These are phyloP conservation scores for Hartigia nigra DNA, from an alignment of 2,888 invertebrate genomes.

Conservation along the genomic window DNA sequence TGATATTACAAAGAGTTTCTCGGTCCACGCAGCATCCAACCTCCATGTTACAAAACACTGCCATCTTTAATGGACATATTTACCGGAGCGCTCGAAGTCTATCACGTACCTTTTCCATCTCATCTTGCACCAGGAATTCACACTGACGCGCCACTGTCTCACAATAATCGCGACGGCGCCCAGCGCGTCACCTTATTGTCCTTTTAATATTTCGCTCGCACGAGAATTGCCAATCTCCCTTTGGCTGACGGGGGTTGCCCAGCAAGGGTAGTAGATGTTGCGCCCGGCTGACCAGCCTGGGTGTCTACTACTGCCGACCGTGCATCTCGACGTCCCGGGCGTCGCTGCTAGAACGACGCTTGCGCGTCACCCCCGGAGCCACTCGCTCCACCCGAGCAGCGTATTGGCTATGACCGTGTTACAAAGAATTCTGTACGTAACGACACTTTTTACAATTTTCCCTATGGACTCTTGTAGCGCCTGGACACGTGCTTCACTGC, in stretches of 20 bases:
- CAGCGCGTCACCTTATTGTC: not conserved
- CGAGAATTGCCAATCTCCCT: not conserved
- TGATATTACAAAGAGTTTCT: not conserved
- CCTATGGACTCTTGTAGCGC: not conserved
- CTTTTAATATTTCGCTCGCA: not conserved
- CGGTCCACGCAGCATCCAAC: conserved; percentile 44
- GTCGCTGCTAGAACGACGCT: conserved; percentile 59
- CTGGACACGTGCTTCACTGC: not conserved
- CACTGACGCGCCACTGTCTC: conserved; percentile 1
- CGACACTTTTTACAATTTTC: conserved; percentile 1
- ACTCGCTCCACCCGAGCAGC: conserved; percentile 40
- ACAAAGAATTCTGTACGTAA: conserved; percentile 7
- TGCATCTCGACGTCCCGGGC: conserved; percentile 52
- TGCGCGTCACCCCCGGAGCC: conserved; percentile 59
- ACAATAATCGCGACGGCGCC: not conserved
- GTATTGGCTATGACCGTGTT: conserved; percentile 33
- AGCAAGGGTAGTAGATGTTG: conserved; percentile 19
- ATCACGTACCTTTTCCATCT: conserved; percentile 52
- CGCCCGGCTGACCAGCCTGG: conserved; percentile 57
- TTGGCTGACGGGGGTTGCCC: not conserved
- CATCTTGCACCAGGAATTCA: conserved; percentile 45
- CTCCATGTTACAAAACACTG: conserved; percentile 45
- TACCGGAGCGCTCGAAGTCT: conserved; percentile 26
- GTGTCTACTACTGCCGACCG: conserved; percentile 56
- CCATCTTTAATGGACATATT: conserved; percentile 57